Evolutionary conservation across 2,888 invertebrate species (phyloP), one percentile per base, ranked within the genome.

Genomic region (Eupithecia insigniata): DNA sequence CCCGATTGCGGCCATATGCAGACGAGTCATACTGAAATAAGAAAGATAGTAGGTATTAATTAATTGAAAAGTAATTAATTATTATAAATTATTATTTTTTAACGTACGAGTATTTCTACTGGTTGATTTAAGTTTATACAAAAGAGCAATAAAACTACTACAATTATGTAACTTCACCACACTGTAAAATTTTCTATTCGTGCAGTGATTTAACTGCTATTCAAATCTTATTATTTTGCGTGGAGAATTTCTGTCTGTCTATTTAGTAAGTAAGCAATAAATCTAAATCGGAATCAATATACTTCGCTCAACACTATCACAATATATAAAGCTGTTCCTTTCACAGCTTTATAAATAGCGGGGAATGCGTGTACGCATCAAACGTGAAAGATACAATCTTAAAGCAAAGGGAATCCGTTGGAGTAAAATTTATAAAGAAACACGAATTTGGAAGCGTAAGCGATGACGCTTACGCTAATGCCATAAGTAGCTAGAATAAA

Each of bases 21-120:
- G 93, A 84, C 36, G 93, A 82, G 78, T 94, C 92, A 84, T 92
- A 93, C 93, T 94, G 92, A 78, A 93, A 93, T 32, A 62, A 60
- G 66, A 26, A 28, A 55, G n/a, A 51, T 3, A 55, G 26, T 5
- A 5, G 22, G 51, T 51, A 51, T n/a, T n/a, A 14, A 36, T 36
- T 36, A 36, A 14, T 14, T 36, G 14, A 4, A 14, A 36, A 4
- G 34, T 10, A 34, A 34, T 10, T 34, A 10, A 10, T 34, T 8
- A 34, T 34, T 10, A 8, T 34, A 7, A 34, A 34, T 7, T 34
- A 32, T 32, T n/a, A n/a, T n/a, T n/a, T n/a, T n/a, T n/a, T n/a
- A n/a, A n/a, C n/a, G n/a, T n/a, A n/a, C n/a, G n/a, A n/a, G n/a
- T n/a, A n/a, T n/a, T n/a, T n/a, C n/a, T n/a, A n/a, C n/a, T n/a